Percentiles rank a stretch among this genome's conserved stretches.
These are phyloP conservation scores for Danaus chrysippus DNA, from an alignment of 2,888 invertebrate genomes.

Conservation along the genomic window DNA sequence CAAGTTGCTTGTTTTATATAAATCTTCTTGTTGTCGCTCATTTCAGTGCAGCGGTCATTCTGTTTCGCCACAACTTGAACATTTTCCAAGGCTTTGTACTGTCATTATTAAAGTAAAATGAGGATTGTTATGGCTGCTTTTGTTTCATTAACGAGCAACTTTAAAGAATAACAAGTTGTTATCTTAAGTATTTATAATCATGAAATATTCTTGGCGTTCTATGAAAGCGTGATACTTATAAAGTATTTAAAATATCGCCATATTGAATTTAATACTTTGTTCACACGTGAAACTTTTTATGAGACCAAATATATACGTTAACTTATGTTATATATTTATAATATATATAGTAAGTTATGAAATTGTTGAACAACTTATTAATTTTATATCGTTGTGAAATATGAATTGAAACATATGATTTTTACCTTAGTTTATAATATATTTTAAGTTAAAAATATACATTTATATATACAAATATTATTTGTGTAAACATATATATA, in stretches of 20 bases:
- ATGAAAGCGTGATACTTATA: constrained; percentile 1
- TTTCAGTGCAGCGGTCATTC: constrained; percentile 65
- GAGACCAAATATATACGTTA: too few relatives aligned
- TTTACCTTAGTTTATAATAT: too few relatives aligned
- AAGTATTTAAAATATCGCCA: not conserved
- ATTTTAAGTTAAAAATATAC: too few relatives aligned
- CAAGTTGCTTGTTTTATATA: constrained; percentile 28
- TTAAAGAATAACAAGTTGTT: constrained; percentile 34
- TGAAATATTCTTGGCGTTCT: constrained; percentile 22
- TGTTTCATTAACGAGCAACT: constrained; percentile 50
- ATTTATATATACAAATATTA: too few relatives aligned
- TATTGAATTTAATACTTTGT: not conserved
- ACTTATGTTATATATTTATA: too few relatives aligned
- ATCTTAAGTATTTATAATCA: constrained; percentile 31
- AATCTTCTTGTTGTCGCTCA: constrained; percentile 37
- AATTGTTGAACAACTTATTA: too few relatives aligned
- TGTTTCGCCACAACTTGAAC: constrained; percentile 57
- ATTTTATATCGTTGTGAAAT: too few relatives aligned
- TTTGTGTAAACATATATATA: too few relatives aligned
- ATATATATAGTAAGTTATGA: too few relatives aligned
- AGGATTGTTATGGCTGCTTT: constrained; percentile 58
- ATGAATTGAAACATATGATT: too few relatives aligned
- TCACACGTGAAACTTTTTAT: too few relatives aligned
- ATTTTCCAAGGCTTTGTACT: constrained; percentile 60
- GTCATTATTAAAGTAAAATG: constrained; percentile 65